Base-by-base conservation (phyloP, 2,888 invertebrate genomes). In the Sthenelais limicola region DNA sequence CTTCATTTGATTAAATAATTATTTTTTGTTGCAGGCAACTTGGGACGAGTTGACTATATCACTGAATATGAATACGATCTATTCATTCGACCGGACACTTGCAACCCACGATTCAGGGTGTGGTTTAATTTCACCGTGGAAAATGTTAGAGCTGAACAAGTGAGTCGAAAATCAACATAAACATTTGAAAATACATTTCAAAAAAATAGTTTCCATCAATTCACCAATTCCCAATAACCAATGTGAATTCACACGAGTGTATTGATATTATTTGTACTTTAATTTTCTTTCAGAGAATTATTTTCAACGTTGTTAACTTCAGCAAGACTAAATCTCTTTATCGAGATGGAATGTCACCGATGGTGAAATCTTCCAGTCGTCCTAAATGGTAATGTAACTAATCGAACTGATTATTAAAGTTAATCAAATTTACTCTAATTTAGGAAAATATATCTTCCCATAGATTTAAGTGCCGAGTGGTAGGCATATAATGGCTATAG, bases 51-150 rank as follows among this genome's bases (percentile, higher is more conserved):
- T 0, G 97, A 97, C 85, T 92, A 96, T 80, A 91, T 98, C 81
- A 94, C 94, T 5, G 97, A 98, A 82, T 93, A 93, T 85, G 98
- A 98, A 87, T 98, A 98, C 88, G 98, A 99, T 89, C 90, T 99
- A 68, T 98, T 94, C 88, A 92, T 99, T 71, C 91, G 98, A 52
- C 98, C 98, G 0, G 98, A 99, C 88, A 98, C 97, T 0, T 97
- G 97, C 88, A 94, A 96, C 86, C 97, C 97, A 0, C 91, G 96
- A 54, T 92, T 94, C 77, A 90, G 98, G 66, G 93, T 98, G 80
- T 98, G 98, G 98, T 98, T 97, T 89, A 97, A 98, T 89, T 99
- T 98, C 85, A 96, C 97, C 0, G 97, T 98, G 47, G 97, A 97
- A 87, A 98, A 98, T 87, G 95, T 95, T 0, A 93, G 93, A 81